phyloP scores from a whole-genome alignment of 2,797 vertebrate genomes.

The Karalla daura region DNA sequence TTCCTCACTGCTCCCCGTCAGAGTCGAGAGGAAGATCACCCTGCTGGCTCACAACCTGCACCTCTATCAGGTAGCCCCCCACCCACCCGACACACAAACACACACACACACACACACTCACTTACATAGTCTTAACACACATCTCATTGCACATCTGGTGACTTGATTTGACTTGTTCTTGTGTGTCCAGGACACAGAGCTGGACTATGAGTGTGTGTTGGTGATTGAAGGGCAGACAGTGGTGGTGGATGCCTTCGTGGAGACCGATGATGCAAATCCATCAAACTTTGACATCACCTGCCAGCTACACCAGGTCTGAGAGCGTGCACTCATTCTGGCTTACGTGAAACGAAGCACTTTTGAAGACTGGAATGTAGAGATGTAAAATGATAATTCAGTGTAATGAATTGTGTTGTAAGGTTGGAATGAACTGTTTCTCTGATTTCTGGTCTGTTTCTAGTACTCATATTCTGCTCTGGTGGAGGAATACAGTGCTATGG shows the following conservation, averaged over 20 bases:
- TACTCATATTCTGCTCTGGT: slow-evolving; percentile 87
- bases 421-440: background rate
- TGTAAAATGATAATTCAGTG: background rate
- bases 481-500: slow-evolving; percentile 89
- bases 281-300: slow-evolving; percentile 90
- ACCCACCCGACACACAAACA: background rate
- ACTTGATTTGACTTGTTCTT: background rate
- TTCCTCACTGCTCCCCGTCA: slow-evolving; percentile 89
- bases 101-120: background rate
- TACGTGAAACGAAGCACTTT: background rate
- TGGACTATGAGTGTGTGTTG: slow-evolving; percentile 92
- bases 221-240: slow-evolving; percentile 91
- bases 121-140: background rate
- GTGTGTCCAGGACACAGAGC: slow-evolving; percentile 84
- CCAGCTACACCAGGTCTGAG: slow-evolving; percentile 89
- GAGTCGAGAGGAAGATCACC: slow-evolving; percentile 88
- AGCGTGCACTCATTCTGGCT: too few species aligned
- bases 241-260: slow-evolving; percentile 89
- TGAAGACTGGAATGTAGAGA: background rate
- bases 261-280: slow-evolving; percentile 84
- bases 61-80: slow-evolving; percentile 94
- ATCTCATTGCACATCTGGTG: background rate
- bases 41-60: slow-evolving; percentile 91
- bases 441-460: slow-evolving; percentile 71
- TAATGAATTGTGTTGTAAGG: too few species aligned